Percentiles rank a stretch among this genome's conserved stretches.
Evolutionary conservation across 2,113 vertebrate genomes (phyloP).

Genomic region (Atherinomorus stipes): DNA sequence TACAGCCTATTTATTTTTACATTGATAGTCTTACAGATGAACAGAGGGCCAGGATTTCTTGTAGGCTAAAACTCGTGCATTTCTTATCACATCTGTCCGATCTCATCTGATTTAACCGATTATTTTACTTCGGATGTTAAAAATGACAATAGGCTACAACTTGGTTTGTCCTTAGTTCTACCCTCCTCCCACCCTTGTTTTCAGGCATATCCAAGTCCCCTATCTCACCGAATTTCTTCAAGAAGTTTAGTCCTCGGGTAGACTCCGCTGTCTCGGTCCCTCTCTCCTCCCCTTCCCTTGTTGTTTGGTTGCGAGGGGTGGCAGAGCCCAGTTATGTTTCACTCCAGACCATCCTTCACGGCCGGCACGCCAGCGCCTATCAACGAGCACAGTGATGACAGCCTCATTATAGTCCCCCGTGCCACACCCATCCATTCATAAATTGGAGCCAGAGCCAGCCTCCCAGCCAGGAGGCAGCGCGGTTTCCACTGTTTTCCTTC

Average conservation of each 20-base stretch:
- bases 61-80: not conserved
- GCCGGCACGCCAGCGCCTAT: conserved; percentile 57
- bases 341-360: conserved; percentile 61
- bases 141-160: conserved; percentile 9
- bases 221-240: conserved; percentile 64
- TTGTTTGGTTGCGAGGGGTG: conserved; percentile 41
- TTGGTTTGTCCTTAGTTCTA: conserved; percentile 37
- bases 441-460: conserved; percentile 64
- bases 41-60: not conserved
- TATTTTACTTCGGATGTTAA: not conserved
- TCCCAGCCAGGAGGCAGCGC: not conserved
- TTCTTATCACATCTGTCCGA: conserved; percentile 16
- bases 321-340: conserved; percentile 64
- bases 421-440: conserved; percentile 87
- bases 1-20: not conserved
- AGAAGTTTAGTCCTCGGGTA: conserved; percentile 67
- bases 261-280: conserved; percentile 35
- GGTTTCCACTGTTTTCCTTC: not conserved
- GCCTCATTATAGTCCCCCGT: conserved; percentile 49
- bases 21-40: not conserved
- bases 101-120: not conserved
- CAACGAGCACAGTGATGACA: conserved; percentile 71
- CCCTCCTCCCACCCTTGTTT: conserved; percentile 18
- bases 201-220: conserved; percentile 2
- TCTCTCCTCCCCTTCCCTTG: conserved; percentile 16